These are phyloP conservation scores for Bufotes viridis DNA, from an alignment of 2,797 vertebrate genomes.

Conservation along the genomic window DNA sequence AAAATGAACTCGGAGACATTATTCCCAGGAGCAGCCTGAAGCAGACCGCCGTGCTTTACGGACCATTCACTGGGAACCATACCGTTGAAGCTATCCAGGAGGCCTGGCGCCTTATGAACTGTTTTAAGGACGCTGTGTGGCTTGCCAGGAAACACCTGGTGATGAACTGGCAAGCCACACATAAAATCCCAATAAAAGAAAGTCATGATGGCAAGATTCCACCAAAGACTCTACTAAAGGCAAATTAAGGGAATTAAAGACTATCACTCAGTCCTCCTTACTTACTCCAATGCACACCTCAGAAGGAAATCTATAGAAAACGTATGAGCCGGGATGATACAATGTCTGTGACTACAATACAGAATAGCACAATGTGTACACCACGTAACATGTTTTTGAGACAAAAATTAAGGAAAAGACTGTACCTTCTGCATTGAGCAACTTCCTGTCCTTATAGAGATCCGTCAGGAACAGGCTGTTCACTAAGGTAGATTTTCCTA, in stretches of 20 bases:
- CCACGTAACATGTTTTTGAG: neutral
- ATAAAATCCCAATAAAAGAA: neutral
- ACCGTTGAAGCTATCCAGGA: no score
- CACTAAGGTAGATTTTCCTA: slow-evolving; percentile 97
- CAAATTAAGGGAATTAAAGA: neutral
- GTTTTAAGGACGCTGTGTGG: no score
- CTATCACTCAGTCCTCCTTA: neutral
- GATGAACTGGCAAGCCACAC: no score
- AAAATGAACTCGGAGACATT: no score
- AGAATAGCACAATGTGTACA: neutral
- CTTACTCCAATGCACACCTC: neutral
- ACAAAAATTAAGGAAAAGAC: slow-evolving; percentile 25
- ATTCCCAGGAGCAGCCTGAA: no score
- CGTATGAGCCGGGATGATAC: neutral
- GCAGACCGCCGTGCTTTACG: no score
- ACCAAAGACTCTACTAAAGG: neutral
- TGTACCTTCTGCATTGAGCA: slow-evolving; percentile 96
- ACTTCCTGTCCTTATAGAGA: slow-evolving; percentile 95
- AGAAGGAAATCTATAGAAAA: neutral
- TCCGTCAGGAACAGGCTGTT: slow-evolving; percentile 98
- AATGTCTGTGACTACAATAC: neutral
- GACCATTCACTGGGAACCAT: no score
- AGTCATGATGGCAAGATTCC: neutral
- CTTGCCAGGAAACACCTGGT: no score
- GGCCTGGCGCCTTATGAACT: no score